phyloP scores from a whole-genome alignment of 2,888 invertebrate species.

The Chironomus riparius region DNA sequence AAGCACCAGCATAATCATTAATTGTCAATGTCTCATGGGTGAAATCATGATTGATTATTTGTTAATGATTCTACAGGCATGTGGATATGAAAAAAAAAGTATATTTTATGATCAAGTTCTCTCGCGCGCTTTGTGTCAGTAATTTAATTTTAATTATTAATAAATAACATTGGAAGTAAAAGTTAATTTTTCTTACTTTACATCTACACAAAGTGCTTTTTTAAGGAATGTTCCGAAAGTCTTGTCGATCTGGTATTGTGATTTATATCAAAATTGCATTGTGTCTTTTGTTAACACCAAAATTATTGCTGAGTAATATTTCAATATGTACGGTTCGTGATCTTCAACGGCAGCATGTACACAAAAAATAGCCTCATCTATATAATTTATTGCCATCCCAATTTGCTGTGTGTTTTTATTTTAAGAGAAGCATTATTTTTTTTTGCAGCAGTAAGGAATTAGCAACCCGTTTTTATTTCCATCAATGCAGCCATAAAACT shows the following conservation, averaged over 20 bases:
- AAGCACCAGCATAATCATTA: not conserved
- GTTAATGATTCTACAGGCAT: not conserved
- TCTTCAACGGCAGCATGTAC: not conserved
- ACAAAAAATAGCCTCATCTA: not conserved
- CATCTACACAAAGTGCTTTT: not conserved
- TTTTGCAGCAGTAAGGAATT: not conserved
- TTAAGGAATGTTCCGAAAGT: no score
- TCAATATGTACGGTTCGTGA: not conserved
- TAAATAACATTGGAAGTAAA: not conserved
- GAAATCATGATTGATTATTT: conserved; percentile 22
- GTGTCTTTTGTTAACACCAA: no score
- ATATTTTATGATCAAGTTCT: not conserved
- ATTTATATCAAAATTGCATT: not conserved
- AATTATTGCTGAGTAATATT: not conserved
- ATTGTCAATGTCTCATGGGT: conserved; percentile 3
- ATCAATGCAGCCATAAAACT: not conserved
- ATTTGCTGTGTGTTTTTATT: not conserved
- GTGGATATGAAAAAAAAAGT: not conserved
- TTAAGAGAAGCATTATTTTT: not conserved
- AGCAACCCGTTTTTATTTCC: not conserved
- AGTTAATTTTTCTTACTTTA: not conserved
- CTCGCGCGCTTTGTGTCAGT: not conserved
- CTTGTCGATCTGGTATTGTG: not conserved
- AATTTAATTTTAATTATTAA: conserved; percentile 9
- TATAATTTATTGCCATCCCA: conserved; percentile 4